Evolutionary conservation across 2,888 invertebrate species (phyloP), one percentile per base, ranked within the genome.

Genomic region (Siphonodentalium dalli): DNA sequence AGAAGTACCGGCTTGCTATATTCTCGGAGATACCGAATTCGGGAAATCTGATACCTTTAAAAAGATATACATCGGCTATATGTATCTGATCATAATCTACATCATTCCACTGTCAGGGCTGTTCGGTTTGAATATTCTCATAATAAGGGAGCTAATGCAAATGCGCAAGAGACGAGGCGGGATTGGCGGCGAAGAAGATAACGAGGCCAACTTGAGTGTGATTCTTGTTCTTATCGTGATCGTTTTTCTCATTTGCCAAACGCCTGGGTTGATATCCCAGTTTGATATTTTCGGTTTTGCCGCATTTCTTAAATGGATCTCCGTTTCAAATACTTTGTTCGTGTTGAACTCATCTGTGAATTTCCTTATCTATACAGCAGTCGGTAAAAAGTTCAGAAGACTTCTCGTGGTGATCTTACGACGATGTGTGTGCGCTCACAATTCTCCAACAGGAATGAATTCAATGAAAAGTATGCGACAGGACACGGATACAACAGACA

Each of bases 211-310:
- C 48, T 68, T 77, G 42, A 73, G 74, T 33, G 65, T 77, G 26
- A 73, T 76, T 38, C 62, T 79, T 20, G 69, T 79, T 20, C 61
- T 77, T n/a, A 73, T 79, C 42, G 76, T 79, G 40, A 67, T 78
- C 15, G 72, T 75, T n/a, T 79, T 79, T 58, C 69, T 79, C 40
- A 64, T 73, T 29, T 79, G 79, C 58, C 79, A 78, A 57, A 75
- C 74, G 5, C 77, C 77, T 0, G 75, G 74, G 20, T 61, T 75
- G 18, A 61, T 75, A 9, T 67, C 74, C 6, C 75, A 75, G 55
- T 74, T 74, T 48, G 68, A 72, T 50, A 53, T 75, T 39, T 66
- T 69, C 48, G 60, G 64, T 34, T 41, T 63, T 3, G 48, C 49
- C 27, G 58, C 59, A 1, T 64, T 76, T 44, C 46, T 72, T n/a